Evolutionary conservation across 2,797 vertebrate genomes (phyloP).

Genomic region (Coregonus sp.): DNA sequence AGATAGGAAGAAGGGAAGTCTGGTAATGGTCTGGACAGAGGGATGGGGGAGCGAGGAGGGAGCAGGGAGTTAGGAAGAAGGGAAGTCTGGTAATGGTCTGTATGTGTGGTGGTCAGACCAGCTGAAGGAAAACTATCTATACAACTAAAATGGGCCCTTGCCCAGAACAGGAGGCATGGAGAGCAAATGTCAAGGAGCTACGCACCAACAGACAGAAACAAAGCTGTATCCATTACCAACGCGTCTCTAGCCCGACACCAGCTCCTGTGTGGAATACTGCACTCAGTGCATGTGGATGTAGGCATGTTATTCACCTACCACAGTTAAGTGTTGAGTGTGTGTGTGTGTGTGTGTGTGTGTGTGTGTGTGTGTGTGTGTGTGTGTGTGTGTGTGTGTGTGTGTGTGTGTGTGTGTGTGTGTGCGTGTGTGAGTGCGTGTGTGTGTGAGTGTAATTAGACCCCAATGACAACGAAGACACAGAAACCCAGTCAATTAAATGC

Average conservation of each 20-base stretch:
- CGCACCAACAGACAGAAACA: background rate
- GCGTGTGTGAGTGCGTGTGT: too few relatives aligned
- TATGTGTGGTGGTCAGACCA: background rate
- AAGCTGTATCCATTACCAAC: background rate
- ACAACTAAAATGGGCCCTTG: too few relatives aligned
- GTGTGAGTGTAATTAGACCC: background rate
- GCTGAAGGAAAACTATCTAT: background rate
- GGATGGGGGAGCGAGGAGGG: too few relatives aligned
- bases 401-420: too few relatives aligned
- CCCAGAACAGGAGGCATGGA: background rate
- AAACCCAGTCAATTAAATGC: constrained; percentile 20
- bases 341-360: background rate
- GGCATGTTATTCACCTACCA: background rate
- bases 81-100: background rate
- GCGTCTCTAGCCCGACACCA: too few relatives aligned
- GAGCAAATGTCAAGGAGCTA: background rate
- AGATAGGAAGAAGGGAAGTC: too few relatives aligned
- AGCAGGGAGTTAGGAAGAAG: background rate
- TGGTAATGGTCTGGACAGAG: too few relatives aligned
- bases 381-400: too few relatives aligned
- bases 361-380: too few relatives aligned
- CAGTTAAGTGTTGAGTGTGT: background rate
- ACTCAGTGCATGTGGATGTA: background rate
- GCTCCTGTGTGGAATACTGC: too few relatives aligned
- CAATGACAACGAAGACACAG: constrained; percentile 10